Percentiles rank a stretch among this genome's conserved stretches.
phyloP scores from a whole-genome alignment of 1,140 invertebrate species.

The Oncopeltus fasciatus region DNA sequence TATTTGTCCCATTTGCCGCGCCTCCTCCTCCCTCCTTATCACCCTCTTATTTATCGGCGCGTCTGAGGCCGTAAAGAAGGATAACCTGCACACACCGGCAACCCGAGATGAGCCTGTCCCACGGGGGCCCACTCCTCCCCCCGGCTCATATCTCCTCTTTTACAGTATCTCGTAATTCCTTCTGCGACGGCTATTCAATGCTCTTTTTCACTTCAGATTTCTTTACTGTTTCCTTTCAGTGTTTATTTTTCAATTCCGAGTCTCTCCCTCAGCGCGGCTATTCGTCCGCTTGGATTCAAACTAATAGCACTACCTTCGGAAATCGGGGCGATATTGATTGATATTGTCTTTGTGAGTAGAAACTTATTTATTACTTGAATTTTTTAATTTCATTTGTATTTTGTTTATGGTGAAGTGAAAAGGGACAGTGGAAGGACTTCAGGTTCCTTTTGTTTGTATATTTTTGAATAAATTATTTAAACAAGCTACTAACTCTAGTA shows the following conservation, averaged over 20 bases:
- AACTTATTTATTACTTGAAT: no score
- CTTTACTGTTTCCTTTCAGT: not conserved
- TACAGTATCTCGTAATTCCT: not conserved
- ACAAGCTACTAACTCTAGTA: no score
- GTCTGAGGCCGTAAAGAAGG: not conserved
- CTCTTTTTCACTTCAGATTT: not conserved
- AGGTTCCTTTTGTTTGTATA: no score
- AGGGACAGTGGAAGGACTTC: no score
- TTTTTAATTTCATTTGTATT: not conserved
- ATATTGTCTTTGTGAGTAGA: no score
- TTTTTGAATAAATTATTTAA: no score
- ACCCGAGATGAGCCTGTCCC: no score
- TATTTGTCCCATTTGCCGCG: not conserved
- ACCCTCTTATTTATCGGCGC: not conserved
- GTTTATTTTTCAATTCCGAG: not conserved
- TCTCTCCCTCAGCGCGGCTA: not conserved
- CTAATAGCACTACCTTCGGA: no score
- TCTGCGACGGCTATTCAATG: not conserved
- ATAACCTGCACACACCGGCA: not conserved
- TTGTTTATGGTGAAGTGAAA: no score
- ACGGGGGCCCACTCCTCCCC: not conserved
- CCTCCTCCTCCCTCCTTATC: not conserved
- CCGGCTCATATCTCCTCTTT: not conserved
- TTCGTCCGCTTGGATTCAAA: no score
- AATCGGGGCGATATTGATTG: no score